A percentile compares a stretch with the other conserved stretches of the same genome.
phyloP scores from a whole-genome alignment of 2,888 invertebrate genomes.

The Drosophila sordidapex region DNA sequence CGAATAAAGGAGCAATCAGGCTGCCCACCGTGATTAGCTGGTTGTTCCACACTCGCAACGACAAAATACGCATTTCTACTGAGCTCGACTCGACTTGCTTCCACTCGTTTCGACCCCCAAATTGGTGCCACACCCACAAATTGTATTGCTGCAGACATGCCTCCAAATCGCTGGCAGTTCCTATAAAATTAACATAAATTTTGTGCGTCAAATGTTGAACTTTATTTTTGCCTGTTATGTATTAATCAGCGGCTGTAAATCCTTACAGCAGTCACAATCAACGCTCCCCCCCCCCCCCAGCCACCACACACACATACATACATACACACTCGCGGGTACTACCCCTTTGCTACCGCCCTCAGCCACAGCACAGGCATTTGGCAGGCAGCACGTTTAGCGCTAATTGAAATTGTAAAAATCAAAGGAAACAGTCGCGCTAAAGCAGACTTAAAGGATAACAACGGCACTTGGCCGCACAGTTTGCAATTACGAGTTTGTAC shows the following conservation, averaged over 20 bases:
- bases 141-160: constrained; percentile 33
- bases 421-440: constrained; percentile 64
- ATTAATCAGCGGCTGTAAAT: constrained; percentile 71
- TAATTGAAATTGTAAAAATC: constrained; percentile 78
- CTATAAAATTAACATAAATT: constrained; percentile 72
- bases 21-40: constrained; percentile 31
- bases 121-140: constrained; percentile 20
- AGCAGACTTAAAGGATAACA: constrained; percentile 53
- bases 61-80: constrained; percentile 4
- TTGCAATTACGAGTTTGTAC: constrained; percentile 58
- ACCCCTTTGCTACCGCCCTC: constrained; percentile 9
- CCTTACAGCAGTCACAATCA: constrained; percentile 52
- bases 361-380: not conserved
- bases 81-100: not conserved
- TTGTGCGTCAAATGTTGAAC: constrained; percentile 64
- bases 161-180: constrained; percentile 41
- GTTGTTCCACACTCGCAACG: not conserved
- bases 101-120: constrained; percentile 3
- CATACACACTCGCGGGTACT: not conserved
- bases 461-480: constrained; percentile 46
- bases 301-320: not conserved
- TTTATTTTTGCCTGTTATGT: constrained; percentile 66
- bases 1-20: constrained; percentile 29
- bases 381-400: constrained; percentile 44
- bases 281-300: not conserved